Evolutionary conservation across 1,140 invertebrate genomes (phyloP).

Genomic region (Heliconius himera): DNA sequence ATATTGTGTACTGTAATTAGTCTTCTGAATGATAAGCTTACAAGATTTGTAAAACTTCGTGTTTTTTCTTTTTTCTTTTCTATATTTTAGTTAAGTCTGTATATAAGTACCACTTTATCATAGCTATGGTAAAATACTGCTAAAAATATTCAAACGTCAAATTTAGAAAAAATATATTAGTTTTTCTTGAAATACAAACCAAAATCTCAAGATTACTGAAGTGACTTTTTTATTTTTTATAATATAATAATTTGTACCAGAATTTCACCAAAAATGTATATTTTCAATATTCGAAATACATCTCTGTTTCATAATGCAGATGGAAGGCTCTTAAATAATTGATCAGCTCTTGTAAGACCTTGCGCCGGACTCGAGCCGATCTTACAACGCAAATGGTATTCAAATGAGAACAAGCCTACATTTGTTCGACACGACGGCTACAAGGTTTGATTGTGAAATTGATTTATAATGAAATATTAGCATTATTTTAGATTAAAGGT

Average conservation of each 20-base stretch:
- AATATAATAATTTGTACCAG: neutral
- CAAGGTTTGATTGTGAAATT: constrained; percentile 17
- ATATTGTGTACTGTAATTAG: too few relatives aligned
- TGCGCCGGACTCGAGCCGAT: constrained; percentile 46
- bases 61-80: too few relatives aligned
- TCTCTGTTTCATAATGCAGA: constrained; percentile 49
- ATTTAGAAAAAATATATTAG: too few relatives aligned
- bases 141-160: too few relatives aligned
- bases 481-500: neutral
- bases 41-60: too few relatives aligned
- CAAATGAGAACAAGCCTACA: constrained; percentile 58
- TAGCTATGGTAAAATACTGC: too few relatives aligned
- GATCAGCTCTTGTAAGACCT: constrained; percentile 59
- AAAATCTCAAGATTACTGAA: too few relatives aligned
- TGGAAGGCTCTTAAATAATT: constrained; percentile 70
- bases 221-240: neutral
- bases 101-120: too few relatives aligned
- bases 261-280: neutral
- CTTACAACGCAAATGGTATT: constrained; percentile 57
- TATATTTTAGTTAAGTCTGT: too few relatives aligned
- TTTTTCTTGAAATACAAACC: too few relatives aligned
- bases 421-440: constrained; percentile 40
- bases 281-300: constrained; percentile 36
- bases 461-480: constrained; percentile 10
- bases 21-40: too few relatives aligned